Percentiles rank a stretch among this genome's conserved stretches.
Conservation (phyloP, 2,113 vertebrate genomes). For the Callospermophilus lateralis region DNA sequence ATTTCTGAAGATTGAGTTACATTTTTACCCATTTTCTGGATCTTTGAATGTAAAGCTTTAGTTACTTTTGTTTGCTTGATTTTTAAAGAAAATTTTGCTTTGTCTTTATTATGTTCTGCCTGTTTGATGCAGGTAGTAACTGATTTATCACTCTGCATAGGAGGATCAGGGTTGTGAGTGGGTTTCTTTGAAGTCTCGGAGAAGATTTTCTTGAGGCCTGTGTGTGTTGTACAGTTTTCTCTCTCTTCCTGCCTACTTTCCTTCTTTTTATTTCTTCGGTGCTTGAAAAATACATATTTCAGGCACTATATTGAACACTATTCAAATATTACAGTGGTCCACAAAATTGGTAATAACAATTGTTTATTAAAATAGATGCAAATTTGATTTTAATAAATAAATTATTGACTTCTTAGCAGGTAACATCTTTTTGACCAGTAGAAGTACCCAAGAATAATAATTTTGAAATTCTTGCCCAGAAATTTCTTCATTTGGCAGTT, state of each 20-base stretch:
- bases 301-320: not conserved
- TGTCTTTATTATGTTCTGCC: not conserved
- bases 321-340: not conserved
- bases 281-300: not conserved
- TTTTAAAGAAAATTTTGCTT: conserved; percentile 1
- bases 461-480: not conserved
- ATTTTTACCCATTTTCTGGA: not conserved
- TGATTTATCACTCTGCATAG: not conserved
- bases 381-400: not conserved
- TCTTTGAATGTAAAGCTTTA: not conserved
- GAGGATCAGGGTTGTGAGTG: not conserved
- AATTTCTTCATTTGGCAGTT: conserved; percentile 53
- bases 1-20: not conserved
- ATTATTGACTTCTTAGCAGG: not conserved
- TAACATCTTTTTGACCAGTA: not conserved
- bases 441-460: not conserved
- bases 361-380: not conserved
- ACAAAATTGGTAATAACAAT: not conserved
- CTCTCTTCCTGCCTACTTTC: not conserved
- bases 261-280: not conserved
- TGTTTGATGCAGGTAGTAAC: not conserved
- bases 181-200: not conserved
- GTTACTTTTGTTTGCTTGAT: not conserved
- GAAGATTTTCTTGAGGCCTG: not conserved
- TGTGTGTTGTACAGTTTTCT: not conserved